Base-by-base conservation (phyloP, 2,797 vertebrate species). In the Pygocentrus nattereri region DNA sequence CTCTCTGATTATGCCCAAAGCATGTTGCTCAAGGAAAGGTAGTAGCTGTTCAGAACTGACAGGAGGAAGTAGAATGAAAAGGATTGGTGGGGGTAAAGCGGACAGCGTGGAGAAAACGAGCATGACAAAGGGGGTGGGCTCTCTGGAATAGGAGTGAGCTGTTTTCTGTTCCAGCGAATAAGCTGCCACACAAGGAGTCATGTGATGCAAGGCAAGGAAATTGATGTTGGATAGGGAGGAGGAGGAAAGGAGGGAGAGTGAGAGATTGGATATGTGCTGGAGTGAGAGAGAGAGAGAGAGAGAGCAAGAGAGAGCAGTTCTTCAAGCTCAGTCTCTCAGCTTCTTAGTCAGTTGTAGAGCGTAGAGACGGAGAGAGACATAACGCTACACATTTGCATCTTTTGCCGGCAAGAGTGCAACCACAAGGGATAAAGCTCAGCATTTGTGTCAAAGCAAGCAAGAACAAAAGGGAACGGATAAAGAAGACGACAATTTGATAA, bases 81-180 rank as follows among this genome's bases (percentile, higher is more conserved):
- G 30, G 83, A 69, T 70, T 74, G 65, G 75, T 81, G 76, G 74
- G 74, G 12, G 77, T 80, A 44, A 71, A 85, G 61, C 56, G 70
- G 82, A 76, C 85, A 86, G 74, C 82, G 85, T 85, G 85, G 85
- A 88, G 85, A 74, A 82, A 85, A 81, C 31, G 47, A 86, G 81
- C 41, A 71, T 69, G 81, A 80, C 81, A 79, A 72, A 86, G 89
- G 84, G 90, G 91, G 89, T 88, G 58, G 78, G 82, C 90, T 91
- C 87, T 87, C 87, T 89, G 89, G 88, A 93, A 90, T 84, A 85
- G 92, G 92, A 77, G 88, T 90, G 90, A 85, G 86, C 78, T 27
- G 52, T 75, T 87, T 62, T 71, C 1, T 49, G 76, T 70, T 82
- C 52, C 81, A 90, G 82, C 94, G 82, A 94, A 92, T 93, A 70